These are phyloP conservation scores for Poecilia wingei DNA, from an alignment of 2,797 vertebrate genomes.

Conservation along the genomic window DNA sequence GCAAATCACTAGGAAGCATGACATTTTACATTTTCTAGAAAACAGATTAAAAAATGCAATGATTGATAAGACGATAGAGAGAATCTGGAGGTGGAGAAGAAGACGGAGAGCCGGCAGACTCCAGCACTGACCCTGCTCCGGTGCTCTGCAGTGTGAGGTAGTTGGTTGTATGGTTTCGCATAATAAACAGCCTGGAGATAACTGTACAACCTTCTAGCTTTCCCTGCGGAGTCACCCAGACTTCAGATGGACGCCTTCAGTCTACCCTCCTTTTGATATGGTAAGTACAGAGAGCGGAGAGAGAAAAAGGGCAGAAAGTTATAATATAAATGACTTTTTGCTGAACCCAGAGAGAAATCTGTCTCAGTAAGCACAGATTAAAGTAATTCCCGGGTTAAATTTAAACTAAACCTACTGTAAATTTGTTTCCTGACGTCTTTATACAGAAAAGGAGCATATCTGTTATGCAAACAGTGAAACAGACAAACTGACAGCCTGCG, in stretches of 20 bases:
- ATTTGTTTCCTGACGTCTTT: conserved; percentile 7
- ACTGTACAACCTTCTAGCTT: conserved; percentile 91
- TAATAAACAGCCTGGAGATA: conserved; percentile 87
- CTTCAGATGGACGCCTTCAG: conserved; percentile 45
- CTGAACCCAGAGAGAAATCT: background rate
- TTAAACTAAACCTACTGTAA: background rate
- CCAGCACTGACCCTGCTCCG: conserved; percentile 52
- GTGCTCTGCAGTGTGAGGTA: conserved; percentile 92
- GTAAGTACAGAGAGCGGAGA: conserved; percentile 61
- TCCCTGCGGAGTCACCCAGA: conserved; percentile 88
- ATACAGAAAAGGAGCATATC: background rate
- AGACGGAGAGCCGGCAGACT: conserved; percentile 39
- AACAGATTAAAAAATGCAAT: background rate
- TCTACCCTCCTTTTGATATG: conserved; percentile 12
- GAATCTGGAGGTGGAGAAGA: conserved; percentile 21
- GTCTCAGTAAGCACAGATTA: background rate
- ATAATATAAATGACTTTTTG: background rate
- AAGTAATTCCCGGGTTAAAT: background rate
- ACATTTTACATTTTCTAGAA: background rate
- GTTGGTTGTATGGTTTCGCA: conserved; percentile 93
- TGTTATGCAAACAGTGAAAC: conserved; percentile 7
- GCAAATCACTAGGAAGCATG: background rate
- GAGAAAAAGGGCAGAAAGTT: conserved; percentile 16
- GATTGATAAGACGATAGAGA: background rate
- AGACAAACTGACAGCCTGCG: conserved; percentile 3